phyloP scores from a whole-genome alignment of 2,797 vertebrate genomes.

The Nannoperca australis region DNA sequence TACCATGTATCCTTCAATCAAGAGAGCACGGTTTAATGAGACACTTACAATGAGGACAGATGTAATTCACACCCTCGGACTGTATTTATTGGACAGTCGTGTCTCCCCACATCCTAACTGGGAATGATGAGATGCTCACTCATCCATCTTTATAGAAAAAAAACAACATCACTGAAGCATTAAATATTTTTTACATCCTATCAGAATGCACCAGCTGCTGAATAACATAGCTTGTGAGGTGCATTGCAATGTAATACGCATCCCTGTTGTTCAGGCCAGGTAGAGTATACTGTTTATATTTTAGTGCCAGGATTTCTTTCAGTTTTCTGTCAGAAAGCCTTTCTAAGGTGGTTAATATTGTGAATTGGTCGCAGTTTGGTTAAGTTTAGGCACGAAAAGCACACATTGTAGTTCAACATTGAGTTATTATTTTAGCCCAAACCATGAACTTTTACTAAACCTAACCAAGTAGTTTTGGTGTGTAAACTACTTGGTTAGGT shows the following conservation, averaged over 20 bases:
- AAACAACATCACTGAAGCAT: slow-evolving; percentile 48
- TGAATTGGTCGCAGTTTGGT: too few species aligned
- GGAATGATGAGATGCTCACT: slow-evolving; percentile 67
- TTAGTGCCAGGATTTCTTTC: background rate
- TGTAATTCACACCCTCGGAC: slow-evolving; percentile 72
- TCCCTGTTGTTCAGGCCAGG: slow-evolving; percentile 9
- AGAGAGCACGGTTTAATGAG: slow-evolving; percentile 71
- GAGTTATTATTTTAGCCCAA: too few species aligned
- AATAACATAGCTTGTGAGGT: slow-evolving; percentile 33
- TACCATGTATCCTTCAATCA: slow-evolving; percentile 71
- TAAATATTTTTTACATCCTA: slow-evolving; percentile 51
- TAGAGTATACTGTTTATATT: slow-evolving; percentile 14
- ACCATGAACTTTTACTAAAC: too few species aligned
- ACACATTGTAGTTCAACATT: too few species aligned
- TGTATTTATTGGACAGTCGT: slow-evolving; percentile 71
- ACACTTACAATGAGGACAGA: slow-evolving; percentile 77
- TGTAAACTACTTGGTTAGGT: too few species aligned
- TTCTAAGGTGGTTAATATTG: too few species aligned
- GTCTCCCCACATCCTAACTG: slow-evolving; percentile 58
- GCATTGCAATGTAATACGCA: slow-evolving; percentile 31
- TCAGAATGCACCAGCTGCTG: slow-evolving; percentile 44
- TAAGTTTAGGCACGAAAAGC: too few species aligned
- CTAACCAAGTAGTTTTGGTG: too few species aligned
- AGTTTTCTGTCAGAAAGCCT: too few species aligned
- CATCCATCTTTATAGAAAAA: slow-evolving; percentile 58